These are phyloP conservation scores for Subacronicta megacephala DNA, from an alignment of 2,888 invertebrate genomes.

Conservation along the genomic window DNA sequence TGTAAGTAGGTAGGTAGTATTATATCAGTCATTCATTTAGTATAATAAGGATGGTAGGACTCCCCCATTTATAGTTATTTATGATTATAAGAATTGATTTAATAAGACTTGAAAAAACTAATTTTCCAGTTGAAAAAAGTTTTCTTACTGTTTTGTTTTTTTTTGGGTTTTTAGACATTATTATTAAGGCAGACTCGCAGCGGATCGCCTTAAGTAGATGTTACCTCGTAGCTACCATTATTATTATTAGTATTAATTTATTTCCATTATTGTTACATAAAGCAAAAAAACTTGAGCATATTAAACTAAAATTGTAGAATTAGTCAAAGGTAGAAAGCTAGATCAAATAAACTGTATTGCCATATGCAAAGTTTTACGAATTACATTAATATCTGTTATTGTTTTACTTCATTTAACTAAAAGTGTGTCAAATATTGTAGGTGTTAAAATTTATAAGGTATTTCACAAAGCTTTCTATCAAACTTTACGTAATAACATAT, in stretches of 20 bases:
- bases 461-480: constrained; percentile 10
- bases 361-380: constrained; percentile 16
- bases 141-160: too few species aligned
- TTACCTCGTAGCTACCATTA: neutral
- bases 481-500: constrained; percentile 8
- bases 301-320: too few species aligned
- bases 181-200: too few species aligned
- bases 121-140: too few species aligned
- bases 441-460: constrained; percentile 12
- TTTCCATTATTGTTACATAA: neutral
- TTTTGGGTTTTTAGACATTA: too few species aligned
- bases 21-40: constrained; percentile 16
- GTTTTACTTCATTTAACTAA: constrained; percentile 3
- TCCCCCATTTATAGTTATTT: too few species aligned
- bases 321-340: constrained; percentile 22
- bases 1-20: constrained; percentile 6
- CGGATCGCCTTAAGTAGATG: too few species aligned
- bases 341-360: constrained; percentile 10
- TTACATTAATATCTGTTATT: neutral
- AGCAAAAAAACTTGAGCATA: too few species aligned
- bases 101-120: too few species aligned
- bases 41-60: neutral
- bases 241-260: neutral
- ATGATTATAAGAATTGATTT: too few species aligned
- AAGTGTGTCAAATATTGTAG: constrained; percentile 36